phyloP scores from a whole-genome alignment of 2,888 invertebrate species.

The Frankliniella fusca region DNA sequence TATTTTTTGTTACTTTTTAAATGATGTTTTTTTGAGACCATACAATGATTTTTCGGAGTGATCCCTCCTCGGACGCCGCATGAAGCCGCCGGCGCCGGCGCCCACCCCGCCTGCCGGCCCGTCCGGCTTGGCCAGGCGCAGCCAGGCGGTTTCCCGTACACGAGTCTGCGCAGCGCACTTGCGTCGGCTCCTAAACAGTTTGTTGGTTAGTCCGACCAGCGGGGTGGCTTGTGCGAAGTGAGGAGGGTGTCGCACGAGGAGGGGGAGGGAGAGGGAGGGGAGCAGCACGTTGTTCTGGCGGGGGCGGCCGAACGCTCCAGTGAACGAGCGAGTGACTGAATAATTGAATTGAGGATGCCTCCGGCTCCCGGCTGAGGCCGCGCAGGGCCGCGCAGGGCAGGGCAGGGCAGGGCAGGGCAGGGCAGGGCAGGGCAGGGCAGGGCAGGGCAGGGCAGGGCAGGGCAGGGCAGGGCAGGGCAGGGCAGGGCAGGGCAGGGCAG shows the following conservation, averaged over 20 bases:
- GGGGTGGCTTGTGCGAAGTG: background rate
- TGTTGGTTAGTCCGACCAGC: constrained; percentile 21
- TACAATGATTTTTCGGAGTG: too few species aligned
- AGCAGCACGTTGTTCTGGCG: background rate
- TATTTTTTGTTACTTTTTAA: too few species aligned
- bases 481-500: background rate
- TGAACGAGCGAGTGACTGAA: constrained; percentile 21
- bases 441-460: background rate
- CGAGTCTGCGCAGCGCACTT: background rate
- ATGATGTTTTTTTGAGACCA: too few species aligned
- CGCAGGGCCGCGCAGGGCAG: background rate
- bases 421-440: background rate
- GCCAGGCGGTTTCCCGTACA: background rate
- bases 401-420: background rate
- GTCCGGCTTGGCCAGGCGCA: background rate
- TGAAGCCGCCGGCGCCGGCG: background rate
- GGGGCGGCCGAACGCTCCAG: constrained; percentile 15
- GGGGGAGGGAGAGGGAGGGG: background rate
- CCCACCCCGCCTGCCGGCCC: background rate
- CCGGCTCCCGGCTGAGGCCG: background rate
- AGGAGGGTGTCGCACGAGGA: background rate
- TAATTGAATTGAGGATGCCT: constrained; percentile 21
- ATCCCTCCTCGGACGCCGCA: background rate
- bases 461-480: background rate
- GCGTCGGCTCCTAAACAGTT: constrained; percentile 15